Evolutionary conservation across 2,888 invertebrate species (phyloP).

Genomic region (Crossocerus cetratus): DNA sequence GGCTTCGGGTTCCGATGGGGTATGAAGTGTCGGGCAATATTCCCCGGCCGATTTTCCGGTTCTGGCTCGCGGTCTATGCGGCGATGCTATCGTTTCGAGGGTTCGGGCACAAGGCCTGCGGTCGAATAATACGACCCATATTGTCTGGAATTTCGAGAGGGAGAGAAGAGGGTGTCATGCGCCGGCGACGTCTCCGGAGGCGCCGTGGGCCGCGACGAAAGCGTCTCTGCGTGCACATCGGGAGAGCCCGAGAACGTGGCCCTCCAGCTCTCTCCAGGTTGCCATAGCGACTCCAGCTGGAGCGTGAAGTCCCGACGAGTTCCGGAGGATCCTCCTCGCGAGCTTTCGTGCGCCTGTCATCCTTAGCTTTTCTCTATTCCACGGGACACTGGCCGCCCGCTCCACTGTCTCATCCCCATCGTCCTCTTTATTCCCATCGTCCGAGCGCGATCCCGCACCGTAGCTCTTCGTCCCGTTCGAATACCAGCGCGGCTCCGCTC

Average conservation of each 20-base stretch:
- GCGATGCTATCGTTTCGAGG: too few species aligned
- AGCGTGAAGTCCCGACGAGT: not conserved
- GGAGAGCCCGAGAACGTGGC: too few species aligned
- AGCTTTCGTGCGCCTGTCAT: too few species aligned
- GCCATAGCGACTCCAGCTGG: conserved; percentile 11
- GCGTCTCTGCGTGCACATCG: conserved; percentile 23
- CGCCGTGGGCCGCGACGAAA: conserved; percentile 19
- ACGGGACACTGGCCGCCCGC: too few species aligned
- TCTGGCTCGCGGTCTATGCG: not conserved
- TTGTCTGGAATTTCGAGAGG: conserved; percentile 42
- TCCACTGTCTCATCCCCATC: too few species aligned
- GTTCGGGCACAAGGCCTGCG: too few species aligned
- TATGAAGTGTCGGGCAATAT: not conserved
- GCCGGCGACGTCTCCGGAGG: conserved; percentile 35
- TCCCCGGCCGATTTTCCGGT: not conserved
- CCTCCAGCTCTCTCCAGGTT: not conserved
- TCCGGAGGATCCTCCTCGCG: too few species aligned
- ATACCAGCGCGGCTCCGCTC: too few species aligned
- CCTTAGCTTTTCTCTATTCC: too few species aligned
- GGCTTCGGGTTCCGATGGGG: not conserved
- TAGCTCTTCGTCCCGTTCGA: too few species aligned
- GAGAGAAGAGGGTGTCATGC: conserved; percentile 26
- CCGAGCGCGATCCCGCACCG: too few species aligned
- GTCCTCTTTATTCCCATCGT: too few species aligned
- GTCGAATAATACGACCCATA: conserved; percentile 52